These are phyloP conservation scores for Sander lucioperca DNA, from an alignment of 2,113 vertebrate genomes.

Conservation along the genomic window DNA sequence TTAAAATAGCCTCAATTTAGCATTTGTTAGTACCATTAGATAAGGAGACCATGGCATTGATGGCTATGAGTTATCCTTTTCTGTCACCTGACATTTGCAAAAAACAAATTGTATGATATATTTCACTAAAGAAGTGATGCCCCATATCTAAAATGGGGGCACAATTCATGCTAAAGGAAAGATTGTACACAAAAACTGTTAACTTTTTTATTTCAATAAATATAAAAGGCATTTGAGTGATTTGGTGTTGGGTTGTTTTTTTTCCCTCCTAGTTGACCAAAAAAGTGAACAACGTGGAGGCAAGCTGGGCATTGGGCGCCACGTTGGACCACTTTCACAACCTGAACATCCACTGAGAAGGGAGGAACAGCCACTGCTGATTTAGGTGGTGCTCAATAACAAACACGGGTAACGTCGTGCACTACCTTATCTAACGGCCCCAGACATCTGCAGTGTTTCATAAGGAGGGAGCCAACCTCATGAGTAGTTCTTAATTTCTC, in stretches of 20 bases:
- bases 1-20: neutral
- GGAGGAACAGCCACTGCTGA: conserved; percentile 24
- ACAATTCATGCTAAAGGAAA: neutral
- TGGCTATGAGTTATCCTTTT: neutral
- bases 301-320: conserved; percentile 96
- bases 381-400: conserved; percentile 20
- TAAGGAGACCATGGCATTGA: neutral
- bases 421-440: conserved; percentile 34
- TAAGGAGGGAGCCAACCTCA: conserved; percentile 30
- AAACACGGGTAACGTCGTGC: conserved; percentile 22
- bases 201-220: conserved; percentile 70
- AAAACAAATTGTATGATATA: neutral
- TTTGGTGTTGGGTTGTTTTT: conserved; percentile 44
- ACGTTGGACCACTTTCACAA: conserved; percentile 90
- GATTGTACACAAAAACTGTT: neutral
- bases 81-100: neutral
- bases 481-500: conserved; percentile 25
- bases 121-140: too few relatives aligned
- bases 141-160: neutral
- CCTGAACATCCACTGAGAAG: conserved; percentile 82
- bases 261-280: conserved; percentile 88
- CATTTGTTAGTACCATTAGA: neutral
- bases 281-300: conserved; percentile 95
- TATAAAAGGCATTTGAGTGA: conserved; percentile 72
- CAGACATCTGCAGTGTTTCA: conserved; percentile 24